phyloP scores from a whole-genome alignment of 2,888 invertebrate species.

The Drosophila aldrichi region DNA sequence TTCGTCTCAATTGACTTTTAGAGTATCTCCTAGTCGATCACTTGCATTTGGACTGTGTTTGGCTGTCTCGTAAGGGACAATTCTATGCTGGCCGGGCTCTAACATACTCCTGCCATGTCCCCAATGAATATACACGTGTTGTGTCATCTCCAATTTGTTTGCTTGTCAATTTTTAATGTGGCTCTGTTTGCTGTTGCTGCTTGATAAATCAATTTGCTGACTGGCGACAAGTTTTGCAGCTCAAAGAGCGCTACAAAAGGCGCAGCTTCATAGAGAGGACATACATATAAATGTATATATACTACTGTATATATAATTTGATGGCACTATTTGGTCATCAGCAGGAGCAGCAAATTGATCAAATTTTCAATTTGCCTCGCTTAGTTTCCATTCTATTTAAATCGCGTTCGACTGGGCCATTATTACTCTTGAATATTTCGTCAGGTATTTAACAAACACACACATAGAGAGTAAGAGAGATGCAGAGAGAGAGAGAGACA shows the following conservation, averaged over 20 bases:
- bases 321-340: conserved; percentile 56
- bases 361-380: conserved; percentile 73
- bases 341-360: conserved; percentile 59
- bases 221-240: conserved; percentile 33
- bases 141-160: conserved; percentile 66
- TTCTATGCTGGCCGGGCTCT: conserved; percentile 11
- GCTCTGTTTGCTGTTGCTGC: conserved; percentile 39
- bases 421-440: conserved; percentile 68
- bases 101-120: conserved; percentile 9
- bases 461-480: not conserved
- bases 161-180: conserved; percentile 79
- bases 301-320: conserved; percentile 28
- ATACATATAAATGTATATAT: not conserved
- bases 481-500: not conserved
- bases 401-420: conserved; percentile 39
- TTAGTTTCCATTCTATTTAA: conserved; percentile 43
- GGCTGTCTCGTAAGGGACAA: conserved; percentile 18
- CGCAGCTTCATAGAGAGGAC: conserved; percentile 9
- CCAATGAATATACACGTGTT: conserved; percentile 55
- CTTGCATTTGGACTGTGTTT: not conserved
- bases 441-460: conserved; percentile 52
- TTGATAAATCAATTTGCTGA: conserved; percentile 75
- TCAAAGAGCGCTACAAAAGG: conserved; percentile 34
- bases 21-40: not conserved
- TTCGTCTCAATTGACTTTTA: not conserved